phyloP scores from a whole-genome alignment of 2,888 invertebrate genomes.

The Byasa hedistus region DNA sequence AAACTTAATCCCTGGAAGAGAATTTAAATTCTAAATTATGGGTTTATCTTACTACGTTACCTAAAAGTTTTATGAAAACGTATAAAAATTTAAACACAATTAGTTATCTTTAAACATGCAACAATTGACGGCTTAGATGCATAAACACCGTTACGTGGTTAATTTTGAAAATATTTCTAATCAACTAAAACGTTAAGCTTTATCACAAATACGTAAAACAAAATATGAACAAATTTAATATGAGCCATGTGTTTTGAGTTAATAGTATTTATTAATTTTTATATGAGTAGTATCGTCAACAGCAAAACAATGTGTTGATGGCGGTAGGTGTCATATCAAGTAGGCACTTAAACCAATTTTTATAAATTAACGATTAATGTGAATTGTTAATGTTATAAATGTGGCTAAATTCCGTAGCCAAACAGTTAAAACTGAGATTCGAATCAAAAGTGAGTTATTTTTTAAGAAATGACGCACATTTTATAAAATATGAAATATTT shows the following conservation, averaged over 20 bases:
- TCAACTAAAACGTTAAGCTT: neutral
- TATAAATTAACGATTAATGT: neutral
- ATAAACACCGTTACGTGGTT: neutral
- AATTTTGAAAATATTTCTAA: slow-evolving; percentile 11
- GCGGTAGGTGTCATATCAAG: no score
- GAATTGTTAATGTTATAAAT: neutral
- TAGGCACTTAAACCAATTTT: neutral
- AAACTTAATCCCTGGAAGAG: slow-evolving; percentile 83
- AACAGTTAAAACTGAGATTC: neutral
- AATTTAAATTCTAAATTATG: neutral
- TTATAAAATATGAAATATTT: no score
- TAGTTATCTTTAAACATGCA: neutral
- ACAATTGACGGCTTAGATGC: slow-evolving; percentile 16
- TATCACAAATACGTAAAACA: neutral
- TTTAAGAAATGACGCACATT: no score
- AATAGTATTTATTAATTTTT: no score
- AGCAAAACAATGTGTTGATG: no score
- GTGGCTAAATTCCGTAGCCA: neutral
- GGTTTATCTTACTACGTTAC: neutral
- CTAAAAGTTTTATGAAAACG: no score
- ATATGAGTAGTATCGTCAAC: no score
- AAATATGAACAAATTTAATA: neutral
- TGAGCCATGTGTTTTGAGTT: no score
- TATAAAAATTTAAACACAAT: neutral
- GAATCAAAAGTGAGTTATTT: no score